A percentile compares a stretch with the other conserved stretches of the same genome.
Conservation (phyloP, 2,113 vertebrate species). For the Urocolius indicus region DNA sequence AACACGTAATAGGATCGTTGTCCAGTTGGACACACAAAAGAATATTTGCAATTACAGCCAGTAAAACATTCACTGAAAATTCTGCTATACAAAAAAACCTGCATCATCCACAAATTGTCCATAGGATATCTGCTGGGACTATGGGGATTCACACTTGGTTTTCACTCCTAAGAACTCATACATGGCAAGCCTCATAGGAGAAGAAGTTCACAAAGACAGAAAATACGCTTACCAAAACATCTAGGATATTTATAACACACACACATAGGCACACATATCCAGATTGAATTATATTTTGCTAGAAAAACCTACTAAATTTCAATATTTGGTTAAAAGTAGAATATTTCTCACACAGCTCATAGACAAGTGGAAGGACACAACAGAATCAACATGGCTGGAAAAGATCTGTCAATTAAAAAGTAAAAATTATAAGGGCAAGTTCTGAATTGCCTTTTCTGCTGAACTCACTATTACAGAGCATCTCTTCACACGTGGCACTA, state of each 20-base stretch:
- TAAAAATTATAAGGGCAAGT: not conserved
- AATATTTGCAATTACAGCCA: not conserved
- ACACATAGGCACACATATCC: rapidly evolving
- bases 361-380: not conserved
- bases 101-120: not conserved
- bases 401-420: not conserved
- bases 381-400: too few species aligned
- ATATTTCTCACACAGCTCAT: not conserved
- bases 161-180: not conserved
- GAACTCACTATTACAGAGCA: not conserved
- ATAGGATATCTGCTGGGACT: not conserved
- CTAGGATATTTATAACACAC: not conserved
- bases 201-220: not conserved
- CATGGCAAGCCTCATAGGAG: not conserved
- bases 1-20: not conserved
- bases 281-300: not conserved
- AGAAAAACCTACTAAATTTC: not conserved
- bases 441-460: not conserved
- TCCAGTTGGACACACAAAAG: not conserved
- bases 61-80: not conserved
- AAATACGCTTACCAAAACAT: not conserved
- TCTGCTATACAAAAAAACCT: not conserved
- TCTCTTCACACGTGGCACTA: not conserved
- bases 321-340: not conserved
- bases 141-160: not conserved